Evolutionary conservation across 1,140 invertebrate species (phyloP).

Genomic region (Phortica variegata): DNA sequence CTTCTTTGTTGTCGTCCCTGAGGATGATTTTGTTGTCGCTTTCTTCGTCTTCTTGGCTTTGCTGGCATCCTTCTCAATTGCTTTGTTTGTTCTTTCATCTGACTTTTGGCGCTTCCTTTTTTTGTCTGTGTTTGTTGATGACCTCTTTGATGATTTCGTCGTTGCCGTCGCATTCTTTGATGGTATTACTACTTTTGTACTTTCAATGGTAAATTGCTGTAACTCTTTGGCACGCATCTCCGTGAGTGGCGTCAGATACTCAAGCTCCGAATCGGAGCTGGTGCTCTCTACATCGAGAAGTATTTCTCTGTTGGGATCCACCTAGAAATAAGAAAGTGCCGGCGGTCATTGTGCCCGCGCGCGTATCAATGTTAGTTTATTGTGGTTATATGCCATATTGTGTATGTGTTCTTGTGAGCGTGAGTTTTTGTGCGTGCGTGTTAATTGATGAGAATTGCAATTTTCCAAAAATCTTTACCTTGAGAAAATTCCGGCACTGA

Average conservation of each 20-base stretch:
- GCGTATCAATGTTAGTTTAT: constrained; percentile 1
- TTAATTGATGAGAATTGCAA: not conserved
- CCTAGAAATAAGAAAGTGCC: constrained; percentile 47
- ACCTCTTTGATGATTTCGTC: constrained; percentile 4
- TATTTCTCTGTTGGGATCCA: constrained; percentile 84
- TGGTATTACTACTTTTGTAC: constrained; percentile 60
- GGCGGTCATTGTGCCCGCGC: not conserved
- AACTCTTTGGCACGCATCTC: constrained; percentile 76
- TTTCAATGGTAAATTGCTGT: constrained; percentile 19
- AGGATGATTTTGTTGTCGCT: constrained; percentile 9
- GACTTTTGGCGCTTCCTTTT: constrained; percentile 8
- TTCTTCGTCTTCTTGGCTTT: constrained; percentile 14
- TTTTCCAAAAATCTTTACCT: constrained; percentile 62
- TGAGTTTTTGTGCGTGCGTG: not conserved
- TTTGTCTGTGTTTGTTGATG: constrained; percentile 7
- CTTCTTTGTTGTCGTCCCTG: no score
- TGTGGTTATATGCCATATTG: constrained; percentile 5
- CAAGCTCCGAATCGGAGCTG: constrained; percentile 82
- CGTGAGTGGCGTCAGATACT: constrained; percentile 80
- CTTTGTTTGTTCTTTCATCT: constrained; percentile 16
- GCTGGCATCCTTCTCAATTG: constrained; percentile 28
- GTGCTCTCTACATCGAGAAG: constrained; percentile 94
- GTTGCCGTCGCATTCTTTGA: not conserved
- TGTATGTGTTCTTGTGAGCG: not conserved
- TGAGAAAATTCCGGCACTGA: constrained; percentile 94